A percentile compares a stretch with the other conserved stretches of the same genome.
These are phyloP conservation scores for Trissoscelio sp. DNA, from an alignment of 2,888 invertebrate genomes.

Conservation along the genomic window DNA sequence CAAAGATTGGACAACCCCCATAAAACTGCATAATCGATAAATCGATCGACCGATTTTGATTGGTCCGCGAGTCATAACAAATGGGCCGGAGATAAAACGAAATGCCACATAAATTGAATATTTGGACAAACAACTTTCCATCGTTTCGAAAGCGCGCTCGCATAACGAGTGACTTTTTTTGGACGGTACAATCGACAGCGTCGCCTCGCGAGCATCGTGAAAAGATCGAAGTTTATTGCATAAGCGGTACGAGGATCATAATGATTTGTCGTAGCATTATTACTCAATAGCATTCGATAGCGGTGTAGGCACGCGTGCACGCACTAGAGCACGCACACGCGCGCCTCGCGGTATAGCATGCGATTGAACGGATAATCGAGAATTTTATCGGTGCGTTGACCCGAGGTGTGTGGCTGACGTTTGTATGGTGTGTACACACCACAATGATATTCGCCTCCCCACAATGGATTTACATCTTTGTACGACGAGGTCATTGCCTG, in stretches of 20 bases:
- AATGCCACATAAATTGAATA: slow-evolving; percentile 55
- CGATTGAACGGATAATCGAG: slow-evolving; percentile 73
- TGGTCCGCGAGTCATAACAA: slow-evolving; percentile 1
- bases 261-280: slow-evolving; percentile 66
- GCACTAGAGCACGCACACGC: slow-evolving; percentile 60
- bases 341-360: slow-evolving; percentile 51
- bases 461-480: slow-evolving; percentile 67
- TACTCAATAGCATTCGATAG: slow-evolving; percentile 58
- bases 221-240: slow-evolving; percentile 56
- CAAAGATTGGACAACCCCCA: slow-evolving; percentile 9
- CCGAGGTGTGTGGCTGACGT: slow-evolving; percentile 70
- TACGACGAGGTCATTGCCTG: slow-evolving; percentile 65
- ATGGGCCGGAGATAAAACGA: slow-evolving; percentile 30
- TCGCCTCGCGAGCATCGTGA: slow-evolving; percentile 16
- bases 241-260: slow-evolving; percentile 34
- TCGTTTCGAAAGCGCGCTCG: slow-evolving; percentile 57
- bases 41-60: slow-evolving; percentile 3
- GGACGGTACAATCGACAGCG: slow-evolving; percentile 7
- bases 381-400: slow-evolving; percentile 77
- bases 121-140: slow-evolving; percentile 62
- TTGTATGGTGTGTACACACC: slow-evolving; percentile 59
- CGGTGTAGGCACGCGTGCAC: slow-evolving; percentile 67
- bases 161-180: slow-evolving; percentile 54
- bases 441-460: slow-evolving; percentile 61
- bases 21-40: slow-evolving; percentile 32